Conservation (phyloP, 2,888 invertebrate genomes). For the Protula sp. region DNA sequence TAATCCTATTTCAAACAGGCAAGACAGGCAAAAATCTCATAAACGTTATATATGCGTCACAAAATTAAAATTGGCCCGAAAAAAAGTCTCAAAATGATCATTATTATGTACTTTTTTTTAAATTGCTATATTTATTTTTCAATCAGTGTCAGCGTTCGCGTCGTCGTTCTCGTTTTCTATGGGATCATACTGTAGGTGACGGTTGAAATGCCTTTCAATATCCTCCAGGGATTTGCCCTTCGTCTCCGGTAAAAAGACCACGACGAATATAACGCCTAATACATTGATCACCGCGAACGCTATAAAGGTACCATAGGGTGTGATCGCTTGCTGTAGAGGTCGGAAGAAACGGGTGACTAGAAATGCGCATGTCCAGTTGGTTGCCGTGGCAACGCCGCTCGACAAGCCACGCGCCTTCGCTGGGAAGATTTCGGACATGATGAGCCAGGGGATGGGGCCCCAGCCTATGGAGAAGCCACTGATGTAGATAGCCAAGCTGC, state of each 20-base stretch:
- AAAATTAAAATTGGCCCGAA: too few species aligned
- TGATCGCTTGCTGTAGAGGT: conserved; percentile 31
- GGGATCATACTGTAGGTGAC: not conserved
- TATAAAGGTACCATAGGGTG: conserved; percentile 66
- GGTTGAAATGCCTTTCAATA: conserved; percentile 57
- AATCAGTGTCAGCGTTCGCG: too few species aligned
- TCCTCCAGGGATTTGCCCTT: conserved; percentile 89
- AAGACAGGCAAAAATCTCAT: too few species aligned
- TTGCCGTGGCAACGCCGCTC: conserved; percentile 81
- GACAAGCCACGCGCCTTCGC: conserved; percentile 78
- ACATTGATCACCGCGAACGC: conserved; percentile 71
- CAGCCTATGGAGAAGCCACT: conserved; percentile 52
- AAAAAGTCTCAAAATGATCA: too few species aligned
- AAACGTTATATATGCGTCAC: too few species aligned
- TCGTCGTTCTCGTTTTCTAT: not conserved
- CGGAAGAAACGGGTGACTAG: conserved; percentile 45
- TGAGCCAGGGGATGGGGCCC: conserved; percentile 53
- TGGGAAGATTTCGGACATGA: conserved; percentile 61
- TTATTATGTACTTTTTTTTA: too few species aligned
- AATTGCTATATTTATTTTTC: too few species aligned
- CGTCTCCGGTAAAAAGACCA: conserved; percentile 84
- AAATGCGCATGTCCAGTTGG: conserved; percentile 61
- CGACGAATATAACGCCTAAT: conserved; percentile 71
- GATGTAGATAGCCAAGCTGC: conserved; percentile 43
- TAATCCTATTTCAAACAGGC: too few species aligned